Evolutionary conservation across 2,113 vertebrate genomes (phyloP), one percentile per base, ranked within the genome.

Genomic region (Hypanus sabinus): DNA sequence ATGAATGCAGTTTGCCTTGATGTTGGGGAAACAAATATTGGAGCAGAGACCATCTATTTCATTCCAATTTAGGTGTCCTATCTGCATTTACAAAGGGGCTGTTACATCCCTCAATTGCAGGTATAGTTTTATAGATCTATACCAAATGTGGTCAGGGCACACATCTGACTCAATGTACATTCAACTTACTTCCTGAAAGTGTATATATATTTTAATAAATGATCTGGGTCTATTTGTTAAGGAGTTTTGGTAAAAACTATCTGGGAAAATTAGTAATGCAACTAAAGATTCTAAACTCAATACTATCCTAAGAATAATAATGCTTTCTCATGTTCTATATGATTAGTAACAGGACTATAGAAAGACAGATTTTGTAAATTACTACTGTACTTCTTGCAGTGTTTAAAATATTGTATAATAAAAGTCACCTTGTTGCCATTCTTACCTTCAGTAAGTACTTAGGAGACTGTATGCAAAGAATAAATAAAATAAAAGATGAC

Each of bases 381-480:
- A 46, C 46, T 46, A 1, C 46, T 46, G 83, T 24, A 20, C 71
- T 73, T 70, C 4, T 55, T 93, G 5, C 7, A 36, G 11, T 55
- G 6, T 46, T 93, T 46, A 73, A 68, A 11, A 6, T 65, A 90
- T 33, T 62, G 71, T 9, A 30, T 8, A 93, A 46, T 55, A 55
- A 93, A n/a, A 55, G 81, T 73, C 38, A 87, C 27, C n/a, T 87
- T 30, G 38, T 87, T 94, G 65, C 62, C 11, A 87, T 55, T 96
- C 97, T 98, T 97, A 97, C 97, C 97, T 98, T 97, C 95, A 98
- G 95, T 79, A 97, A 95, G 94, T 97, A 97, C 96, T 97, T 98
- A 95, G 96, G 97, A 96, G 96, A 98, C 96, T 96, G 96, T 96
- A 95, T 96, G 96, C 94, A 96, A 96, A 96, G 95, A 76, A 95